Evolutionary conservation across 1,140 invertebrate genomes (phyloP).

Genomic region (Drosophila albomicans): DNA sequence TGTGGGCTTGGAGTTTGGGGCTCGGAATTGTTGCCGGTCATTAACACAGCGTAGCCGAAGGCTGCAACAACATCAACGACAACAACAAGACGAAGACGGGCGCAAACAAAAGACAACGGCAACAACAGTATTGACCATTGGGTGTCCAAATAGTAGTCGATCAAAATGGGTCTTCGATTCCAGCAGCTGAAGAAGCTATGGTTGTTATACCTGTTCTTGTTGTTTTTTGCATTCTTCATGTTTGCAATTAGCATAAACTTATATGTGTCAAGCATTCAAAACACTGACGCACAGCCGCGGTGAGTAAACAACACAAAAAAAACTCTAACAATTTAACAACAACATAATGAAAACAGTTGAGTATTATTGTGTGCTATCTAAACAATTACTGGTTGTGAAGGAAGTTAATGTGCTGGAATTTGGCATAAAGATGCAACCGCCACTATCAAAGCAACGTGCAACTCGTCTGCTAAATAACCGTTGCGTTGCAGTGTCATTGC

Average conservation of each 20-base stretch:
- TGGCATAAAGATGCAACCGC: conserved; percentile 43
- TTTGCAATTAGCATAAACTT: conserved; percentile 84
- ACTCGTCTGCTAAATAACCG: conserved; percentile 4
- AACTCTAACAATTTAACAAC: not conserved
- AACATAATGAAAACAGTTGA: not conserved
- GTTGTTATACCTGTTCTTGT: conserved; percentile 79
- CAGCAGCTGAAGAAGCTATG: conserved; percentile 82
- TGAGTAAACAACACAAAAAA: conserved; percentile 51
- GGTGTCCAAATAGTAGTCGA: conserved; percentile 22
- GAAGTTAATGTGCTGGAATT: conserved; percentile 32
- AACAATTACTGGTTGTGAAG: conserved; percentile 3
- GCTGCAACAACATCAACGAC: conserved; percentile 39
- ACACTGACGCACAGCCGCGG: conserved; percentile 53
- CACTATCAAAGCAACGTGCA: conserved; percentile 26
- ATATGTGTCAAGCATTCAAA: conserved; percentile 80
- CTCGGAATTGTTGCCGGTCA: conserved; percentile 39
- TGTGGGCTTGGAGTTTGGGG: conserved; percentile 7
- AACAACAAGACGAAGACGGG: conserved; percentile 46
- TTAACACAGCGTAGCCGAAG: conserved; percentile 48
- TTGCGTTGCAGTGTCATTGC: conserved; percentile 49
- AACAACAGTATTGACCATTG: conserved; percentile 17
- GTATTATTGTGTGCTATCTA: conserved; percentile 19
- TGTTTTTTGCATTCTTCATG: conserved; percentile 84
- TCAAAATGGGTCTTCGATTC: conserved; percentile 76
- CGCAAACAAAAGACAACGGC: conserved; percentile 29